phyloP scores from a whole-genome alignment of 2,113 vertebrate species.

The Suricata suricatta region DNA sequence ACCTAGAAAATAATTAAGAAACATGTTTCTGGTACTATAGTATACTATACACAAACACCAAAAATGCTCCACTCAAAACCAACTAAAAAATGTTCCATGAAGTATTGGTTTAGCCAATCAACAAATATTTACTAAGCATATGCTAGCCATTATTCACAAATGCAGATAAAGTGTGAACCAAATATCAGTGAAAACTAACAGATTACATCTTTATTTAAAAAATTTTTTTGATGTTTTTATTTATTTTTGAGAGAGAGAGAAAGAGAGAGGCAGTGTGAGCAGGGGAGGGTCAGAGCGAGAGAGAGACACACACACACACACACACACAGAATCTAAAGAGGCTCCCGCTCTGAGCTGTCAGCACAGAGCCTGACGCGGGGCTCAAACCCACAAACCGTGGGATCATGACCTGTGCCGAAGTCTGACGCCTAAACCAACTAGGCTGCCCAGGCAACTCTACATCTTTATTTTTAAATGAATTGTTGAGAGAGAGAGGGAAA shows the following conservation, averaged over 20 bases:
- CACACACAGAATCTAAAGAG: too few species aligned
- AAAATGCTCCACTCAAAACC: not conserved
- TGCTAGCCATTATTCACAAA: not conserved
- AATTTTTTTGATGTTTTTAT: too few species aligned
- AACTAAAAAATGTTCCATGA: conserved; percentile 6
- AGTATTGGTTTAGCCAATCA: not conserved
- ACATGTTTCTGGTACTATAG: not conserved
- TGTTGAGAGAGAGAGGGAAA: not conserved
- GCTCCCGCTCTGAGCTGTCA: too few species aligned
- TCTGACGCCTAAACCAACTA: too few species aligned
- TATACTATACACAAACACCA: not conserved
- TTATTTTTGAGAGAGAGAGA: too few species aligned
- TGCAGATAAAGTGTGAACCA: not conserved
- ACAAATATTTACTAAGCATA: not conserved
- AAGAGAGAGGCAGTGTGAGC: too few species aligned
- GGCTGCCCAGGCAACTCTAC: too few species aligned
- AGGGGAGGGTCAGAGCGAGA: too few species aligned
- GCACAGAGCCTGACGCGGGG: too few species aligned
- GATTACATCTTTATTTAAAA: not conserved
- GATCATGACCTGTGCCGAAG: too few species aligned
- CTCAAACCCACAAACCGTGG: too few species aligned
- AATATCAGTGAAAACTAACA: not conserved
- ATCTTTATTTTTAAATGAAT: conserved; percentile 31
- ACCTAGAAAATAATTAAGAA: not conserved
- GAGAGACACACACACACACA: too few species aligned